Percentiles rank a stretch among this genome's conserved stretches.
Evolutionary conservation across 2,113 vertebrate species (phyloP).

Genomic region (Phoxinus phoxinus): DNA sequence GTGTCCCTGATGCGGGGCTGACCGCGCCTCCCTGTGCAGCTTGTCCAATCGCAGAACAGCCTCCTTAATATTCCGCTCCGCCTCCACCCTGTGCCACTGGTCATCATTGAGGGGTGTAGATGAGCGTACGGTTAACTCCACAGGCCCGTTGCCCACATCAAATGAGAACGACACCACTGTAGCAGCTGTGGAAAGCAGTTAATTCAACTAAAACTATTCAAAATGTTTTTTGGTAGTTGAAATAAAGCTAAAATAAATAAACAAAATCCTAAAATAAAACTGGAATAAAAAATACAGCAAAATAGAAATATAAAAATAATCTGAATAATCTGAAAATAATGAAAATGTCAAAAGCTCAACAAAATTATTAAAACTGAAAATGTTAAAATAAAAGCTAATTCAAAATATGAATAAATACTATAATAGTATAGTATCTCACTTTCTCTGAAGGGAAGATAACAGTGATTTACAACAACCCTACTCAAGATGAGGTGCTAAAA

Average conservation of each 20-base stretch:
- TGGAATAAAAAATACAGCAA: neutral
- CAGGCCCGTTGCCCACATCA: conserved; percentile 85
- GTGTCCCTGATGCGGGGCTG: conserved; percentile 84
- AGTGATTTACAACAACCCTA: neutral
- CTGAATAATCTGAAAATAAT: no score
- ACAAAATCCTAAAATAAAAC: neutral
- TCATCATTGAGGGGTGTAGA: conserved; percentile 84
- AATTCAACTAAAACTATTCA: neutral
- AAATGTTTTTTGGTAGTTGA: neutral
- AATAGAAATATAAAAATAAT: neutral
- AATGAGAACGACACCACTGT: conserved; percentile 88
- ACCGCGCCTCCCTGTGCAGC: conserved; percentile 75
- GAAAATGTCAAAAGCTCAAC: neutral
- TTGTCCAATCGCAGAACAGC: conserved; percentile 88
- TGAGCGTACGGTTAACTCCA: conserved; percentile 84
- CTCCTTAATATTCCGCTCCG: conserved; percentile 90
- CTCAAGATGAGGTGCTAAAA: neutral
- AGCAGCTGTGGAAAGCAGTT: conserved; percentile 73
- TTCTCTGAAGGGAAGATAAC: neutral
- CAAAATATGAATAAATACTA: neutral
- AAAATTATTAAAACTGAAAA: neutral
- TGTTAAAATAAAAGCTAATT: conserved; percentile 21
- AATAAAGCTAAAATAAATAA: neutral
- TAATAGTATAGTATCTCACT: no score
- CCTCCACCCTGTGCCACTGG: conserved; percentile 92